Evolutionary conservation across 2,888 invertebrate species (phyloP), one percentile per base, ranked within the genome.

Genomic region (Agonopterix arenella): DNA sequence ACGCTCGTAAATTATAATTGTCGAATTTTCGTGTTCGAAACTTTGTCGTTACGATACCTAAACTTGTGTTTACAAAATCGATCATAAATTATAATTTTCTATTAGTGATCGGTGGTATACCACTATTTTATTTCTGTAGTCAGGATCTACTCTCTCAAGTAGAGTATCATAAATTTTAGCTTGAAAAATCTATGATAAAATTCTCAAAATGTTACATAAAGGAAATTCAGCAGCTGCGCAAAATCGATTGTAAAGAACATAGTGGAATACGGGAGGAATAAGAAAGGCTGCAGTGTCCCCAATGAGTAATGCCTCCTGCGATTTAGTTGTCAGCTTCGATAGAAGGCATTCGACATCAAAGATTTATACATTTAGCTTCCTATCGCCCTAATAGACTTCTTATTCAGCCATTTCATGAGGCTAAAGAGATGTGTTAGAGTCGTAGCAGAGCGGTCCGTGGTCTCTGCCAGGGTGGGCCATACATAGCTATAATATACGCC

Each of bases 291-390:
- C 45, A 43, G 36, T 50, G 70, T 70, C 70, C 68, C 70, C 69
- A 68, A 73, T 78, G 76, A 77, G 66, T 76, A 74, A 79, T 78
- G 74, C 64, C 70, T 66, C 64, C 61, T 62, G 66, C 70, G 76
- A 77, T 76, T 73, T 70, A 66, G 61, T 60, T 66, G 67, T 62
- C 63, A 70, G 62, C 57, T 61, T 61, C 64, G 68, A 68, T 58
- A 59, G 58, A 59, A 56, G 53, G 52, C 53, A 50, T 55, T 61
- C 56, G 57, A 57, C 50, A 52, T 44, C 57, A 58, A 58, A 61
- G 60, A 66, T 64, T 62, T 64, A 64, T 63, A 55, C 51, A 44
- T 48, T 48, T 48, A 38, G 44, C 44, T 44, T 48, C 10, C 40
- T n/a, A 40, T 10, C 11, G 40, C 40, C 11, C 11, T 40, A 11